Conservation (phyloP, 2,113 vertebrate species). For the Micronycteris hirsuta region DNA sequence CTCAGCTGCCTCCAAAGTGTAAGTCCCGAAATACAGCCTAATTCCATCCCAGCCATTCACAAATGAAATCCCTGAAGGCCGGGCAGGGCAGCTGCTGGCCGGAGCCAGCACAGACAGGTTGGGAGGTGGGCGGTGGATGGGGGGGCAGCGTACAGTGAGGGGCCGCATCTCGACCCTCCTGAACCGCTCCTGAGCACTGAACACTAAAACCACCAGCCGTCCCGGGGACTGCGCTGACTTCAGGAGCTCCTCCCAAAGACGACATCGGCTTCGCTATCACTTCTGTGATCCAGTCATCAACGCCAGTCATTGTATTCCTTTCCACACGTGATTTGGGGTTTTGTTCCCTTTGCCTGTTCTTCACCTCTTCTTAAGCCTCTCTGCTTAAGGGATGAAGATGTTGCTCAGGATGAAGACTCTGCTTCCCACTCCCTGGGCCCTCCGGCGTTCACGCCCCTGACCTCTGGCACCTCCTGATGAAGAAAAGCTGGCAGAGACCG, state of each 20-base stretch:
- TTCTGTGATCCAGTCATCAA: accelerated
- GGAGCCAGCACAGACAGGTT: no score
- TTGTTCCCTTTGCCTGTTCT: neutral
- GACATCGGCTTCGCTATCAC: accelerated
- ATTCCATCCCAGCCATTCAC: neutral
- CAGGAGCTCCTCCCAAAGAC: neutral
- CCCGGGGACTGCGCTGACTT: accelerated
- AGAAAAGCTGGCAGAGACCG: neutral
- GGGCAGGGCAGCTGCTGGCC: no score
- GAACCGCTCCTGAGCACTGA: neutral
- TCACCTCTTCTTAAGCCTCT: neutral
- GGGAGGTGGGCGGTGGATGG: no score
- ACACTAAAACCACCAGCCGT: accelerated
- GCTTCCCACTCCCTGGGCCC: neutral
- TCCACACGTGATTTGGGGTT: accelerated
- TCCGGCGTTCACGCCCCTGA: neutral
- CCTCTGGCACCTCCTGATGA: neutral
- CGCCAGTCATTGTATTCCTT: neutral
- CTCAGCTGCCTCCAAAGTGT: accelerated
- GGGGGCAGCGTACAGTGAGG: accelerated
- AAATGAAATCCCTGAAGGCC: no score
- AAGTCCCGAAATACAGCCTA: neutral
- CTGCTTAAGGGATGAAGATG: neutral
- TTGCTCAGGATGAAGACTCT: neutral
- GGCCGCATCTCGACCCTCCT: accelerated